phyloP scores from a whole-genome alignment of 2,797 vertebrate genomes.

The Oophaga sylvatica region DNA sequence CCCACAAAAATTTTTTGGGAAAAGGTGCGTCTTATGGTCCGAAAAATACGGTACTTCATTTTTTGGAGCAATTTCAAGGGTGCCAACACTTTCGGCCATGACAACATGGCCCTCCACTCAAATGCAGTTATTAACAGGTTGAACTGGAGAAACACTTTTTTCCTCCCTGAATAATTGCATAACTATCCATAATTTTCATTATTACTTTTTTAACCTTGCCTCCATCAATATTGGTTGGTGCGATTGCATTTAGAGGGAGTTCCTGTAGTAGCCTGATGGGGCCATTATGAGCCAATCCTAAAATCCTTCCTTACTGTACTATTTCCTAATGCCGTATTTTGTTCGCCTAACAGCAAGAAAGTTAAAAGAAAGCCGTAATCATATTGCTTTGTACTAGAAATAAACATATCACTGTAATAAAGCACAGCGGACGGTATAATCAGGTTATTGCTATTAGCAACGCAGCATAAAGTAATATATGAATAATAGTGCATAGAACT shows the following conservation, averaged over 20 bases:
- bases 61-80: too few relatives aligned
- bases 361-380: background rate
- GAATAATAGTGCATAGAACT: background rate
- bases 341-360: background rate
- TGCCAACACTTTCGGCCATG: too few relatives aligned
- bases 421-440: constrained; percentile 17
- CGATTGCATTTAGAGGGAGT: background rate
- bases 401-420: constrained; percentile 21
- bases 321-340: background rate
- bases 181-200: background rate
- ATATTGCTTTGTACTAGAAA: background rate
- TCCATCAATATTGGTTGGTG: background rate
- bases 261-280: background rate
- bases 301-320: background rate
- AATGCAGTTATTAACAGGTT: background rate
- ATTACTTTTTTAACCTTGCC: constrained; percentile 5
- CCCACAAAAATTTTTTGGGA: too few relatives aligned
- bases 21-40: too few relatives aligned
- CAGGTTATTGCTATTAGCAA: constrained; percentile 24
- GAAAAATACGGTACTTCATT: too few relatives aligned
- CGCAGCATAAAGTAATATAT: background rate
- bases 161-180: background rate
- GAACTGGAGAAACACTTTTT: background rate
- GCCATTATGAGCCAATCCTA: background rate
- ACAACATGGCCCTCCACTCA: background rate